Evolutionary conservation across 1,140 invertebrate species (phyloP), one percentile per base, ranked within the genome.

Genomic region (Metaphire vulgaris): DNA sequence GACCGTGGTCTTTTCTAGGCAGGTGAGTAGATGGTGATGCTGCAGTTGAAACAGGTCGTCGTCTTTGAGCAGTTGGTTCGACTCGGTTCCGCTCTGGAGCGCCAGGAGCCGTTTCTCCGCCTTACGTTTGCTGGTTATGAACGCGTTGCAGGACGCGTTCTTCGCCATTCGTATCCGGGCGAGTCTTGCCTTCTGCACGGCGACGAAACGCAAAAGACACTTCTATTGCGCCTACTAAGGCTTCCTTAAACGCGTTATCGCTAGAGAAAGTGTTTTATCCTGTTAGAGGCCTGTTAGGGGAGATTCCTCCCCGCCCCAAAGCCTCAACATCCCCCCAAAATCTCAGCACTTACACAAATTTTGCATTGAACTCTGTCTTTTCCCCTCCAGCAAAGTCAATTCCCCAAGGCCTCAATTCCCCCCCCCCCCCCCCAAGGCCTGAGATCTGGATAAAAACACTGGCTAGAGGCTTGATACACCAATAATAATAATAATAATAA

Each of bases 1-100:
- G n/a, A 97, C 96, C 87, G 97, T 99, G 73, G 97, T 98, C 86
- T 96, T 96, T 86, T 99, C 97, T 77, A 99, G 89, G 87, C 97
- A 99, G 81, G 95, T 90, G 72, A 99, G 89, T 69, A 99, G 89
- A 88, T 99, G 97, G 88, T 99, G 97, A 89, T 99, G 97, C 88
- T 99, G 97, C 86, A 99, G 89, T 86, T 99, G 96, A 87, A 99
- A 98, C 81, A 99, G 97, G 86, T 99, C 96, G 84, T 98, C 95
- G 84, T 97, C 93, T 81, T 92, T 90, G 81, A 92, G 66, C 72
- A 73, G 34, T 34, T 73, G 31, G 1, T 73, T 26, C 41, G 21
- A 12, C 6, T 56, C 41, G 6, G 41, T 69, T 30, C 87, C 86
- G 75, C 82, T 83, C 71, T 87, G 86, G 74, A 83, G 81, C 15